These are phyloP conservation scores for Callochromis pleurospilus DNA, from an alignment of 2,113 vertebrate genomes.

Conservation along the genomic window DNA sequence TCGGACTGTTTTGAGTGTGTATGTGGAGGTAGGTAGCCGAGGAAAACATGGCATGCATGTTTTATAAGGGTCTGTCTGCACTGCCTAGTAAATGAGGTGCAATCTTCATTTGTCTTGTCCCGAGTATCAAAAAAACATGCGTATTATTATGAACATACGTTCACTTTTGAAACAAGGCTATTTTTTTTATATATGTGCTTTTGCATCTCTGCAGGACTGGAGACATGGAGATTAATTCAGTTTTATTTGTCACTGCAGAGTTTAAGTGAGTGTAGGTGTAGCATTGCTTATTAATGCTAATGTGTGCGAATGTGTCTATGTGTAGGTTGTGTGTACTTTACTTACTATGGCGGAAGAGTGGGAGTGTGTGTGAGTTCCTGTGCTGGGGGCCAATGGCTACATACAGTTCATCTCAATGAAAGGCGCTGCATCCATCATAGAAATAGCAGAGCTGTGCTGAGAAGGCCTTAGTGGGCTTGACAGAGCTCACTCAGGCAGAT, in stretches of 20 bases:
- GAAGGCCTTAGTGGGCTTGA: background rate
- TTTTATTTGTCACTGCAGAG: background rate
- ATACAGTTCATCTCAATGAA: constrained; percentile 19
- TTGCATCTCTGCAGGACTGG: background rate
- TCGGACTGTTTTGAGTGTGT: constrained; percentile 3
- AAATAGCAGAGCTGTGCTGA: background rate
- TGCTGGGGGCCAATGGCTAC: background rate
- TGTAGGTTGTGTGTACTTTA: background rate
- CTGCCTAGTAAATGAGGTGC: constrained; percentile 17
- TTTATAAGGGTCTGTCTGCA: constrained; percentile 44
- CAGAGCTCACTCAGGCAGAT: background rate
- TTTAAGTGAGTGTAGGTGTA: constrained; percentile 3
- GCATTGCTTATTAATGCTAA: constrained; percentile 22
- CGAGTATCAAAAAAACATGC: background rate
- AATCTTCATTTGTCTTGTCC: constrained; percentile 38
- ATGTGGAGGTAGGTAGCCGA: background rate
- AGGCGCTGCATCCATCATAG: constrained; percentile 21
- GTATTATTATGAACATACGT: background rate
- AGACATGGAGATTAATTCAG: background rate
- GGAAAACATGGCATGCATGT: constrained; percentile 51
- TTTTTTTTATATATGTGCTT: background rate
- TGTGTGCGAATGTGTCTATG: background rate
- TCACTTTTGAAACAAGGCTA: background rate
- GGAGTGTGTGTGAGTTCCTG: background rate
- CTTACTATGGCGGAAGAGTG: background rate